Conservation (phyloP, 2,797 vertebrate genomes). For the Manis javanica region DNA sequence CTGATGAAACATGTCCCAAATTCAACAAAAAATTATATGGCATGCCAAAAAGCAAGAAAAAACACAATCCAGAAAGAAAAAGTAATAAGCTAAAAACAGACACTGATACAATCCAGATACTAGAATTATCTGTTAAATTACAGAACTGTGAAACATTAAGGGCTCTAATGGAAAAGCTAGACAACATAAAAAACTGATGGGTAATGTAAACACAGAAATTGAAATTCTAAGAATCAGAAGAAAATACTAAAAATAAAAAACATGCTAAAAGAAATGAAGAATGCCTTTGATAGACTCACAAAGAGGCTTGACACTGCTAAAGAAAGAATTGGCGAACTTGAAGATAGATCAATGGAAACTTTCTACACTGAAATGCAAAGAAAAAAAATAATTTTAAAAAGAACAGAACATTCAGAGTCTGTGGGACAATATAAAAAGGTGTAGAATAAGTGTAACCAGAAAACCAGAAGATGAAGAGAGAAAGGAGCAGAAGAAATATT, state of each 20-base stretch:
- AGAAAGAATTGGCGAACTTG: neutral
- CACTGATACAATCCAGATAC: neutral
- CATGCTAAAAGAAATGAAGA: neutral
- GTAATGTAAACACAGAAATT: neutral
- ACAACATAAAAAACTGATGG: constrained; percentile 1
- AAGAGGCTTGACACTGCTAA: neutral
- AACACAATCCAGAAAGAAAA: neutral
- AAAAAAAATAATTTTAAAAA: neutral
- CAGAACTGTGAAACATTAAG: neutral
- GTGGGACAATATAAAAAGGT: neutral
- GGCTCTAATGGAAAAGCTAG: neutral
- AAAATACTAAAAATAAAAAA: neutral
- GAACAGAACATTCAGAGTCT: neutral
- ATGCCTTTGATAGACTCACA: neutral
- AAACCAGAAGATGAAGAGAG: neutral
- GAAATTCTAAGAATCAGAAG: neutral
- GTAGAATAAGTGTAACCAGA: neutral
- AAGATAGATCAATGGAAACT: neutral
- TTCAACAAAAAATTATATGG: neutral
- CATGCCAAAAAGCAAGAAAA: neutral
- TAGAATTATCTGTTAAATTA: neutral
- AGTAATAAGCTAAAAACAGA: neutral
- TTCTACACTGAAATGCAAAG: neutral
- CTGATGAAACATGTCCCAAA: neutral
- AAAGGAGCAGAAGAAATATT: neutral